phyloP scores from a whole-genome alignment of 1,140 invertebrate genomes.

The Cephus cinctus region DNA sequence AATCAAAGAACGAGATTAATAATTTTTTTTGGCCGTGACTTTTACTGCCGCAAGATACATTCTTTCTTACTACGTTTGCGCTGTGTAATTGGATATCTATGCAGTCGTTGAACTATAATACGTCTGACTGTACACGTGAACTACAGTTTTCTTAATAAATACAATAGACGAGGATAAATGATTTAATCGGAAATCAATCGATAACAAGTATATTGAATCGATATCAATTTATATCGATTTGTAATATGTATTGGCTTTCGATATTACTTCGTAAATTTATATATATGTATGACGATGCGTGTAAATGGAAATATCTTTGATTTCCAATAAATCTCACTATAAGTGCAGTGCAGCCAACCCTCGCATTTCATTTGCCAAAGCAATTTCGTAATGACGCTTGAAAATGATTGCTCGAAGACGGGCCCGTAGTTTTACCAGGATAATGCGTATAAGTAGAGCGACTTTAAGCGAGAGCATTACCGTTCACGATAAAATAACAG shows the following conservation, averaged over 20 bases:
- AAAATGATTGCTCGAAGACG: constrained; percentile 37
- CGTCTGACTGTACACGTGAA: too few relatives aligned
- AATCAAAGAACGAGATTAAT: too few relatives aligned
- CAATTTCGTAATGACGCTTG: constrained; percentile 50
- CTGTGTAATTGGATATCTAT: constrained; percentile 20
- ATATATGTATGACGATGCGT: too few relatives aligned
- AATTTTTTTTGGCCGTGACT: too few relatives aligned
- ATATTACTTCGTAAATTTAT: too few relatives aligned
- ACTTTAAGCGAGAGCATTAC: constrained; percentile 46
- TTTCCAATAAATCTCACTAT: constrained; percentile 44
- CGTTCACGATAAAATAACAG: constrained; percentile 50
- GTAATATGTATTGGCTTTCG: too few relatives aligned
- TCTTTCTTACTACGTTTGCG: constrained; percentile 15
- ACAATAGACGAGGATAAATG: too few relatives aligned
- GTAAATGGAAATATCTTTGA: constrained; percentile 18
- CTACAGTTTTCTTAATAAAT: too few relatives aligned
- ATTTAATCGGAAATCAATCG: too few relatives aligned
- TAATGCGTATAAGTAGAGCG: constrained; percentile 49
- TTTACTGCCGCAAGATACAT: too few relatives aligned
- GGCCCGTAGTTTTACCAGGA: constrained; percentile 31
- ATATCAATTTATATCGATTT: too few relatives aligned
- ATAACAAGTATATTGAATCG: too few relatives aligned
- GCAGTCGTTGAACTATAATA: constrained; percentile 9
- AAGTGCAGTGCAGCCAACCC: constrained; percentile 20
- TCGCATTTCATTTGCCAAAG: constrained; percentile 47